These are phyloP conservation scores for Brenthis daphne DNA, from an alignment of 2,888 invertebrate genomes.

Conservation along the genomic window DNA sequence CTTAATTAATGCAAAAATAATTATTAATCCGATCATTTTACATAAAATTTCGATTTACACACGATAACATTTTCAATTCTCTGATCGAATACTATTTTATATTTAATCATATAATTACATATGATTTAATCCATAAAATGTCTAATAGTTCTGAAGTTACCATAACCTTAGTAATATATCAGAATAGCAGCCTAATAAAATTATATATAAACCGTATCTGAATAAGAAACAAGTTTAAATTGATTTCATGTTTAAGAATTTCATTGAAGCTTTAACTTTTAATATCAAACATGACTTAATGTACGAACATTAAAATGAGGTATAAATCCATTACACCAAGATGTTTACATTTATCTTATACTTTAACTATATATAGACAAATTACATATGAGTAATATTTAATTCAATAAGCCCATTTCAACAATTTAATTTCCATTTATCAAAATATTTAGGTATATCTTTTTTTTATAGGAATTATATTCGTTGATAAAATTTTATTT, in stretches of 20 bases:
- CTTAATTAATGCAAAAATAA: conserved; percentile 57
- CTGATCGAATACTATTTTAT: conserved; percentile 56
- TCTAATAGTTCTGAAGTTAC: conserved; percentile 60
- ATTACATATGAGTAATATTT: conserved; percentile 57
- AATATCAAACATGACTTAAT: conserved; percentile 42
- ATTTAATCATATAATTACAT: conserved; percentile 60
- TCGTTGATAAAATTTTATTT: conserved; percentile 51
- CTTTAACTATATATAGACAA: conserved; percentile 37
- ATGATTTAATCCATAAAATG: conserved; percentile 58
- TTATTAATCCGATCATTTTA: conserved; percentile 55
- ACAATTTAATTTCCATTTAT: conserved; percentile 59
- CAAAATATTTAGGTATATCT: conserved; percentile 63
- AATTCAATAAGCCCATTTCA: conserved; percentile 63
- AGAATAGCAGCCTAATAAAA: conserved; percentile 56
- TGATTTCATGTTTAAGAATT: conserved; percentile 46
- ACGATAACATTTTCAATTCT: conserved; percentile 65
- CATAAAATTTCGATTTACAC: conserved; percentile 49
- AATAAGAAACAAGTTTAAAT: conserved; percentile 46
- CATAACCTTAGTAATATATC: conserved; percentile 51
- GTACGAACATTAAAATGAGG: conserved; percentile 55
- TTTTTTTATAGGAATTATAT: conserved; percentile 51
- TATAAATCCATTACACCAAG: conserved; percentile 63
- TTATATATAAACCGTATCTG: conserved; percentile 50
- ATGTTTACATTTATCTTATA: conserved; percentile 47
- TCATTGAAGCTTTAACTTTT: conserved; percentile 32